phyloP scores from a whole-genome alignment of 2,797 vertebrate species.

The Bucorvus abyssinicus region DNA sequence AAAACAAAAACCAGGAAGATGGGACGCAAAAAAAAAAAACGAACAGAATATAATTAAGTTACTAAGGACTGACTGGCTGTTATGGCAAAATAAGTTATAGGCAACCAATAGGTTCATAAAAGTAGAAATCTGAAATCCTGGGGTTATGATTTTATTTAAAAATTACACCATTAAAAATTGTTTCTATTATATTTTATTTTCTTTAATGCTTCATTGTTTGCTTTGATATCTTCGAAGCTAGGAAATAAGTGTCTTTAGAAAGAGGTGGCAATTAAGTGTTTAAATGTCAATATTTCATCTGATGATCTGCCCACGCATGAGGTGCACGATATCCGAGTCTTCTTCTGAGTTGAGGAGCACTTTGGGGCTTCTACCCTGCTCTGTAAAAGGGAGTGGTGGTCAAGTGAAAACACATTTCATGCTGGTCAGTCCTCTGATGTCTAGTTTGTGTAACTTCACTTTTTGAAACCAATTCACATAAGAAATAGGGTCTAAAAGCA shows the following conservation, averaged over 20 bases:
- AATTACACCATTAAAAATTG: neutral
- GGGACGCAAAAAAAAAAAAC: neutral
- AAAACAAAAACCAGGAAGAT: neutral
- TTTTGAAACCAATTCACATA: neutral
- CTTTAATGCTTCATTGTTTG: neutral
- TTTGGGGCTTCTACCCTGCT: neutral
- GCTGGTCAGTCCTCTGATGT: neutral
- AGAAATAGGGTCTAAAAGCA: neutral
- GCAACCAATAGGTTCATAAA: neutral
- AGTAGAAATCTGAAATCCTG: neutral
- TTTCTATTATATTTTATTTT: neutral
- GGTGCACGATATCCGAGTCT: neutral
- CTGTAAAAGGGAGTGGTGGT: accelerated
- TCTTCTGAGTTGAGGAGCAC: neutral
- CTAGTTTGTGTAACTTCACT: neutral
- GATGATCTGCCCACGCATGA: neutral
- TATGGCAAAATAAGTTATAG: neutral
- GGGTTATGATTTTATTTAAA: slow-evolving; percentile 34
- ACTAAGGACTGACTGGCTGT: neutral
- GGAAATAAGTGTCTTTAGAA: neutral
- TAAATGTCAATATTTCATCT: neutral
- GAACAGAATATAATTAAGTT: neutral
- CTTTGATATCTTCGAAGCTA: neutral
- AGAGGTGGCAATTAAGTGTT: neutral
- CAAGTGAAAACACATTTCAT: neutral